phyloP scores from a whole-genome alignment of 1,140 invertebrate species.

The Cydia fagiglandana region DNA sequence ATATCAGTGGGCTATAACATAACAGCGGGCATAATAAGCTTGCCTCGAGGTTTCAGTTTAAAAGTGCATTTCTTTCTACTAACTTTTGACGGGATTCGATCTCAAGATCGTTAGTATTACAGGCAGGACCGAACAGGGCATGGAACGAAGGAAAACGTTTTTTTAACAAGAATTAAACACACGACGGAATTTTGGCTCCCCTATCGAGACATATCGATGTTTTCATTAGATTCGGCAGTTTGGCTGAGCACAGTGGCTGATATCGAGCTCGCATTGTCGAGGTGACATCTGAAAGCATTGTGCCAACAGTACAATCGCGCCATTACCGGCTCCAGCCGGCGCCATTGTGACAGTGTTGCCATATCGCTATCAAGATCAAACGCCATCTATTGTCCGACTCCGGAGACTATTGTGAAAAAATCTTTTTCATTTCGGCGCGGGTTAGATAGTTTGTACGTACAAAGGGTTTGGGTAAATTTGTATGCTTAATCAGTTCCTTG shows the following conservation, averaged over 20 bases:
- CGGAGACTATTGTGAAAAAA: conserved; percentile 68
- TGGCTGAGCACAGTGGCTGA: conserved; percentile 67
- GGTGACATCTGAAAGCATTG: conserved; percentile 77
- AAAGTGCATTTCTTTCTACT: too few relatives aligned
- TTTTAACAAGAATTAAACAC: neutral
- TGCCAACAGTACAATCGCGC: conserved; percentile 74
- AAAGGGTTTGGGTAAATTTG: neutral
- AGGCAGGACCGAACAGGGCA: too few relatives aligned
- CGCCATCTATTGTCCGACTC: conserved; percentile 74
- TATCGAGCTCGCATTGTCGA: conserved; percentile 72
- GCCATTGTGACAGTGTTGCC: conserved; percentile 77
- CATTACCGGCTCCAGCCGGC: conserved; percentile 60
- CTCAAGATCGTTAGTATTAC: too few relatives aligned
- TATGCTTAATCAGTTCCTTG: neutral
- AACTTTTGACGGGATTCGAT: too few relatives aligned
- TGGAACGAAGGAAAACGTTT: neutral
- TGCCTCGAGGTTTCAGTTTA: too few relatives aligned
- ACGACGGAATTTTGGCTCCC: neutral
- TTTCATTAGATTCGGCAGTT: conserved; percentile 62
- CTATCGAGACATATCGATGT: conserved; percentile 36
- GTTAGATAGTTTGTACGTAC: conserved; percentile 43
- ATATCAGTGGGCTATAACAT: too few relatives aligned
- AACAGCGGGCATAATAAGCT: too few relatives aligned
- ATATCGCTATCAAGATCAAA: conserved; percentile 78
- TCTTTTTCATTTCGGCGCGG: conserved; percentile 45